phyloP scores from a whole-genome alignment of 2,113 vertebrate genomes.

The Microcebus tavaratra region DNA sequence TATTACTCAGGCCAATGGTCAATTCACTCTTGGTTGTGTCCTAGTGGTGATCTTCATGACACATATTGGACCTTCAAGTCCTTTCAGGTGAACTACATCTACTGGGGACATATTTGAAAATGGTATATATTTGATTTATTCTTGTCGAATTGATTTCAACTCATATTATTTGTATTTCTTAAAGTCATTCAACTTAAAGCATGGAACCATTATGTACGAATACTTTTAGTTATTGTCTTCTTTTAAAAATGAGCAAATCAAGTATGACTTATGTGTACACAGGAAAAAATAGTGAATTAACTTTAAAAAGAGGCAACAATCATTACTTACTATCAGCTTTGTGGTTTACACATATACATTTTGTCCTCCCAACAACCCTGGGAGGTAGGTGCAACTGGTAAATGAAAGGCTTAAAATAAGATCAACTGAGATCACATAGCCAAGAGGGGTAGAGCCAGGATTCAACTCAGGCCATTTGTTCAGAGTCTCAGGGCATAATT shows the following conservation, averaged over 20 bases:
- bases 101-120: background rate
- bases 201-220: background rate
- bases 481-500: background rate
- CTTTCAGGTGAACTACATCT: background rate
- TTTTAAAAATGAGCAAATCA: constrained; percentile 3
- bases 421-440: background rate
- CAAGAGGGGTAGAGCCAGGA: background rate
- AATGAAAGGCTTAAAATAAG: background rate
- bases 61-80: background rate
- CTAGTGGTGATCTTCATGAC: background rate
- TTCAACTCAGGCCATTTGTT: background rate
- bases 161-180: background rate
- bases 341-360: background rate
- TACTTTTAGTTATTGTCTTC: background rate
- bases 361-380: background rate
- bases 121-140: background rate
- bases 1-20: background rate
- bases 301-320: background rate
- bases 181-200: background rate
- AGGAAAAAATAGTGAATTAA: background rate
- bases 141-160: background rate
- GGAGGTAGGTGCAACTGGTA: background rate
- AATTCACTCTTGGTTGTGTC: background rate
- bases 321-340: background rate
- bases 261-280: background rate